Evolutionary conservation across 2,113 vertebrate species (phyloP), one percentile per base, ranked within the genome.

Genomic region (Panthera uncia): DNA sequence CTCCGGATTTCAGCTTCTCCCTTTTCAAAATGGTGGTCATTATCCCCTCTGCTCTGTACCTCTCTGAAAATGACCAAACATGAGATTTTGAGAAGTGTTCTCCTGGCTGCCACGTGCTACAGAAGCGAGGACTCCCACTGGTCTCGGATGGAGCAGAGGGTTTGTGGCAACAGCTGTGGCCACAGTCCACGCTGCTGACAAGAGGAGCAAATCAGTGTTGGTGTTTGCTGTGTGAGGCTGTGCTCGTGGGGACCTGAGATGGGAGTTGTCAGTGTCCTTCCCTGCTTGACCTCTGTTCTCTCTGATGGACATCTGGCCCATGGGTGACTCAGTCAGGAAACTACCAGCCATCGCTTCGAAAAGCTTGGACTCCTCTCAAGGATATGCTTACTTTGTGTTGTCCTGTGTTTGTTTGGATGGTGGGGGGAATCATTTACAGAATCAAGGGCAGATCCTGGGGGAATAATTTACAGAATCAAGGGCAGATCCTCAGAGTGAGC

Each of bases 331-430:
- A 55, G 0, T 33, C 57, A 73, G 89, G 78, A 92, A 89, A 45
- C 55, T 33, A 13, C 38, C 19, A 83, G 66, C 73, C 38, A 1
- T 71, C 80, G 15, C 92, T 96, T 94, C 65, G 79, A 27, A 97
- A 78, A 65, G 3, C 84, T 85, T 97, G 94, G 74, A 31, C 27
- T 66, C 88, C 33, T 83, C 36, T 97, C 93, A 91, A 65, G 91
- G 65, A 91, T 29, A 3, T 0, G 48, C 79, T 95, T 61, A n/a
- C 29, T 36, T 84, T 45, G 33, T n/a, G 79, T 79, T 27, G 74
- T 16, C 76, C 19, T 84, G 14, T 73, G 78, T 96, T 96, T 96
- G 66, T 93, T 82, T 97, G 87, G 33, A 85, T 89, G 86, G 15
- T 7, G 15, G 29, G 52, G 52, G 55, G 27, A 41, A 9, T 81